These are phyloP conservation scores for Zaprionus bogoriensis DNA, from an alignment of 2,888 invertebrate species.

Conservation along the genomic window DNA sequence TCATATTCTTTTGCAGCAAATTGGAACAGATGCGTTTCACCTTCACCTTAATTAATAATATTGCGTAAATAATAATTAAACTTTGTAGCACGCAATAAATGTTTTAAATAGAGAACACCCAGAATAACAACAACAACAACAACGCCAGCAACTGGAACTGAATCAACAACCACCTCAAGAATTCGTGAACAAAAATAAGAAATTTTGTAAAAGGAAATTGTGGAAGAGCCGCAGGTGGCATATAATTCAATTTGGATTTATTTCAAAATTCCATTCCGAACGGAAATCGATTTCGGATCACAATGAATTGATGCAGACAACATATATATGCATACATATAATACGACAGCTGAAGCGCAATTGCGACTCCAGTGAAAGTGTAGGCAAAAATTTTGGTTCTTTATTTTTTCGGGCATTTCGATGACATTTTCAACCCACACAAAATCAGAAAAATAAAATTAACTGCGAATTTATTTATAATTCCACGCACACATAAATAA, in stretches of 20 bases:
- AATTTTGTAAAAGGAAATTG: conserved; percentile 29
- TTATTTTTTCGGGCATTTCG: not conserved
- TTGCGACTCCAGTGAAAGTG: not conserved
- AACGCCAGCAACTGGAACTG: not conserved
- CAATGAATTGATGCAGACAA: conserved; percentile 14
- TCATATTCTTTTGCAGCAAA: conserved; percentile 19
- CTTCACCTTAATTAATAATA: conserved; percentile 74
- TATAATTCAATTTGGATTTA: conserved; percentile 37
- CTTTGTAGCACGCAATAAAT: conserved; percentile 49
- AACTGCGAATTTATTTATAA: conserved; percentile 30
- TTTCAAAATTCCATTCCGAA: conserved; percentile 3
- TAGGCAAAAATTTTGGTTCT: too few relatives aligned
- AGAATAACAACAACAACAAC: not conserved
- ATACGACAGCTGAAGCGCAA: too few relatives aligned
- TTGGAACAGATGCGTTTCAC: conserved; percentile 65
- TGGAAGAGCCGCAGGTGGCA: conserved; percentile 41
- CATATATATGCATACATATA: not conserved
- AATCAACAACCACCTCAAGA: not conserved
- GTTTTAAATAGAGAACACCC: conserved; percentile 13
- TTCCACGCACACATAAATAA: conserved; percentile 44
- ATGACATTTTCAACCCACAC: conserved; percentile 16
- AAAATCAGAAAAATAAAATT: conserved; percentile 26
- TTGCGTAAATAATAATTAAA: conserved; percentile 72
- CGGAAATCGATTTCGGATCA: conserved; percentile 33
- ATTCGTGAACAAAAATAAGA: conserved; percentile 23